Base-by-base conservation (phyloP, 1,140 invertebrate species). In the Lysiphlebus fabarum region DNA sequence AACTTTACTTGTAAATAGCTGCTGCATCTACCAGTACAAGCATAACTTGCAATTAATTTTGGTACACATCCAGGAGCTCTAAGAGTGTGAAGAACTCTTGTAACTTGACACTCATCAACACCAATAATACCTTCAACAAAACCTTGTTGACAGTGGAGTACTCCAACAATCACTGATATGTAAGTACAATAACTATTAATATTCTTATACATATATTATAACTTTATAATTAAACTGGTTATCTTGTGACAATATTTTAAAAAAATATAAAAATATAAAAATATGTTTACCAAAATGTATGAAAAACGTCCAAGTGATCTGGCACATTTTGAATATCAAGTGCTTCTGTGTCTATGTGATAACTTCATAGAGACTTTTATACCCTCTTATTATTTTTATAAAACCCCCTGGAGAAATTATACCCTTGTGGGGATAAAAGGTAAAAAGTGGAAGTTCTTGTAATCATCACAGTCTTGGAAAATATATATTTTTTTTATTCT, bases 31-130 rank as follows among this genome's bases (percentile, higher is more conserved):
- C 93, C 93, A 60, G 88, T 90, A 71, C 93, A 96, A 8, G 93
- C 93, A 77, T 93, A 96, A 48, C 92, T 95, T 6, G 93, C 92
- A 68, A 96, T 95, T 4, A 92, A 91, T 74, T 95, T 95, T 14
- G 93, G 91, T 33, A 93, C 86, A 81, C 93, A 96, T 38, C 93
- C 93, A 5, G 91, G 90, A 77, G 94, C 92, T 75, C 94, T 90
- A 7, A 96, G 81, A 2, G 95, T 89, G 75, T 96, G 93, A 58
- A 95, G 91, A 26, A 96, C 93, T 1, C 91, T 92, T 14, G 91
- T 93, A 53, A 95, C 85, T 76, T 93, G 87, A 70, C 93, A 96
- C 73, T 95, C 91, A 71, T 95, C 92, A 0, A 84, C 84, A 67
- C 74, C 67, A 69, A 78, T 69, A 9, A 81, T 71, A 43, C 75